Percentiles rank a stretch among this genome's conserved stretches.
Evolutionary conservation across 2,888 invertebrate genomes (phyloP).

Genomic region (Lissonota sp.): DNA sequence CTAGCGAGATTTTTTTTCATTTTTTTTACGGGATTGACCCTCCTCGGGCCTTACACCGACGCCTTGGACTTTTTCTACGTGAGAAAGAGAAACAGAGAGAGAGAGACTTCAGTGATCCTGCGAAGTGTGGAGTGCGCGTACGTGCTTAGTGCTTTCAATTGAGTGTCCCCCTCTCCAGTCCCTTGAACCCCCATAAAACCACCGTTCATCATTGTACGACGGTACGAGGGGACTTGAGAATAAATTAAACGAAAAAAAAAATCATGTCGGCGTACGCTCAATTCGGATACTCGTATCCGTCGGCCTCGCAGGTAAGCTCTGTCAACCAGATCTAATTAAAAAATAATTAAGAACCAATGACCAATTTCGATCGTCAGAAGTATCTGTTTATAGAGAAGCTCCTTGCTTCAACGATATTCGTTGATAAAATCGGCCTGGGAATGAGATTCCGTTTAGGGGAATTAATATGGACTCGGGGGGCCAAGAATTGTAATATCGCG

Average conservation of each 20-base stretch:
- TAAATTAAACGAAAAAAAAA: conserved; percentile 12
- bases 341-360: too few species aligned
- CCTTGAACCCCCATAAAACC: conserved; percentile 1
- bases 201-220: conserved; percentile 23
- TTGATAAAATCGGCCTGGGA: too few species aligned
- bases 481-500: conserved; percentile 54
- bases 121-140: conserved; percentile 75
- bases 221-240: conserved; percentile 31
- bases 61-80: conserved; percentile 30
- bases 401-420: too few species aligned
- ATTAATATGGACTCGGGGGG: conserved; percentile 12
- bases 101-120: conserved; percentile 60
- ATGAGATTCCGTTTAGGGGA: background rate
- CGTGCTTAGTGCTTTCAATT: conserved; percentile 72
- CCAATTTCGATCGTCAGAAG: too few species aligned
- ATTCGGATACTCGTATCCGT: conserved; percentile 96
- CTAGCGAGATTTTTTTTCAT: conserved; percentile 16
- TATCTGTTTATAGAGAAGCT: too few species aligned
- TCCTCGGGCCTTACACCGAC: conserved; percentile 14
- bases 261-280: conserved; percentile 93
- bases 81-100: conserved; percentile 62
- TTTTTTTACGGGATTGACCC: conserved; percentile 10
- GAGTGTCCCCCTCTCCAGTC: conserved; percentile 46
- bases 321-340: background rate
- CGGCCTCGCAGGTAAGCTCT: conserved; percentile 93